These are phyloP conservation scores for Datnioides undecimradiatus DNA, from an alignment of 2,113 vertebrate species.

Conservation along the genomic window DNA sequence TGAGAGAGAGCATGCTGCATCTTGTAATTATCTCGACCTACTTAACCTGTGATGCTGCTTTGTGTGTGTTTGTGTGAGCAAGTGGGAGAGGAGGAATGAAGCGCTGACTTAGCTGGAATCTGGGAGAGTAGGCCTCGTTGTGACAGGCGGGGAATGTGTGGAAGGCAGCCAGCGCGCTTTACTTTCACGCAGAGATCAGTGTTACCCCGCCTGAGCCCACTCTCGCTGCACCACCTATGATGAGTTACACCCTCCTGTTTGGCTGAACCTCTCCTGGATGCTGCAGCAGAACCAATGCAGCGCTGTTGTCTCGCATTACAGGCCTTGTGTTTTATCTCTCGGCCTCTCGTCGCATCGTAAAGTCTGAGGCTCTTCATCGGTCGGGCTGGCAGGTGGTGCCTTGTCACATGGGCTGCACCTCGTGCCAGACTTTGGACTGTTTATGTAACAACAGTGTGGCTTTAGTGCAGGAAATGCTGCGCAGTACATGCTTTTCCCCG, in stretches of 20 bases:
- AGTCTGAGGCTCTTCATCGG: not conserved
- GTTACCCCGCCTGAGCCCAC: not conserved
- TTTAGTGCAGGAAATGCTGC: not conserved
- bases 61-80: not conserved
- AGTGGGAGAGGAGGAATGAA: constrained; percentile 25
- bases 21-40: constrained; percentile 45
- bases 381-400: not conserved
- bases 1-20: constrained; percentile 15
- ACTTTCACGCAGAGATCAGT: constrained; percentile 20
- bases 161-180: constrained; percentile 29
- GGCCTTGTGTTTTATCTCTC: not conserved
- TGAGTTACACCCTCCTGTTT: not conserved
- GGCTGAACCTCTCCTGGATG: no score
- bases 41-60: constrained; percentile 30
- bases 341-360: not conserved
- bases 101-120: constrained; percentile 49
- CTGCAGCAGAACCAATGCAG: no score
- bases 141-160: constrained; percentile 59
- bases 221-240: not conserved
- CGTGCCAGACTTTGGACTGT: not conserved
- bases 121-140: constrained; percentile 48
- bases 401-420: not conserved
- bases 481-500: no score
- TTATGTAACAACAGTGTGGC: not conserved
- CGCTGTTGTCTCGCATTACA: no score